phyloP scores from a whole-genome alignment of 2,797 vertebrate species.

The Alauda arvensis region DNA sequence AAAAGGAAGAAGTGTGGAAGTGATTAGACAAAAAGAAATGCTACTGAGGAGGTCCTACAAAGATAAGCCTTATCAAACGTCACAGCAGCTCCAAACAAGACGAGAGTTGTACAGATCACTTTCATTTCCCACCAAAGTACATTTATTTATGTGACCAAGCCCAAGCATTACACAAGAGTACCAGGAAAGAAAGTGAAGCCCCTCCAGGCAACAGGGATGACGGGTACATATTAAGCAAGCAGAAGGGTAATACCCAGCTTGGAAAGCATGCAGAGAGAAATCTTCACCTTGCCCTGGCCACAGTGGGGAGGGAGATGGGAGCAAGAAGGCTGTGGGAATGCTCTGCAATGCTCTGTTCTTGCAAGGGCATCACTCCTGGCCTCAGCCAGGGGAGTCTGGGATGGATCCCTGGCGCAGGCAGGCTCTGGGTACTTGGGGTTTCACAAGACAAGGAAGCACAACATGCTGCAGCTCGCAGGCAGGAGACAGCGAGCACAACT shows the following conservation, averaged over 20 bases:
- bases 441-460: background rate
- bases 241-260: background rate
- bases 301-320: background rate
- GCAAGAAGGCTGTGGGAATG: background rate
- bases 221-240: background rate
- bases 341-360: background rate
- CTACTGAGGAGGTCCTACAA: background rate
- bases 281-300: background rate
- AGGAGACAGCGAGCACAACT: background rate
- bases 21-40: background rate
- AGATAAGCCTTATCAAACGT: constrained; percentile 37
- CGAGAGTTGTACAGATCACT: background rate
- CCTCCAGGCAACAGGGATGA: background rate
- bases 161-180: background rate
- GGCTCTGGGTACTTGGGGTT: background rate
- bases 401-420: background rate
- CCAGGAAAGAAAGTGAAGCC: background rate
- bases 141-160: background rate
- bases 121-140: background rate
- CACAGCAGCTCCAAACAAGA: constrained; percentile 15
- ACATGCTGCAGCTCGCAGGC: background rate
- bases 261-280: background rate
- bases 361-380: fast-evolving
- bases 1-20: constrained; percentile 14
- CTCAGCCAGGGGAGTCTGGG: background rate